Percentiles rank a stretch among this genome's conserved stretches.
Conservation (phyloP, 2,113 vertebrate species). For the Chionodraco myersi region DNA sequence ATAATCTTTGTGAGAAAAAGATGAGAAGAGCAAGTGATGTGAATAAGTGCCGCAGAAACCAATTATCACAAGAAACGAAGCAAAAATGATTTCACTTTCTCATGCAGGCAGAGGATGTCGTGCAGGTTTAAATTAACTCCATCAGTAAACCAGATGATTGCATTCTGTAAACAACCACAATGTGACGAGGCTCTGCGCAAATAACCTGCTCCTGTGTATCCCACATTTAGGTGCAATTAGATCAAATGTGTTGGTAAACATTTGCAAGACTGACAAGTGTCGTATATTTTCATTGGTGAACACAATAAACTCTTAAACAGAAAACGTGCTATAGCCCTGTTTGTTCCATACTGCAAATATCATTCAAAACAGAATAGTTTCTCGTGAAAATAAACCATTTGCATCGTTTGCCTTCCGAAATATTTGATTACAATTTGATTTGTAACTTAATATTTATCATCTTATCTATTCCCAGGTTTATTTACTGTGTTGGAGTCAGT, state of each 20-base stretch:
- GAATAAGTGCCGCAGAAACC: slow-evolving; percentile 61
- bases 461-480: not conserved
- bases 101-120: slow-evolving; percentile 58
- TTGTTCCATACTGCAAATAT: slow-evolving; percentile 2
- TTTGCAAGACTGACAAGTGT: slow-evolving; percentile 5
- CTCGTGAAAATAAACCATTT: not conserved
- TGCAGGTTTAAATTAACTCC: slow-evolving; percentile 62
- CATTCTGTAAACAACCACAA: slow-evolving; percentile 49
- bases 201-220: not conserved
- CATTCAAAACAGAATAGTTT: not conserved
- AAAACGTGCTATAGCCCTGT: not conserved
- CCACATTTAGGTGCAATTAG: slow-evolving; percentile 27
- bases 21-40: slow-evolving; percentile 38
- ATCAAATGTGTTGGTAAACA: not conserved
- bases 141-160: slow-evolving; percentile 65
- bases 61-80: slow-evolving; percentile 80
- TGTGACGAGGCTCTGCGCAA: slow-evolving; percentile 39
- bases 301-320: slow-evolving; percentile 4
- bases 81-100: slow-evolving; percentile 73
- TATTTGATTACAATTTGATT: not conserved
- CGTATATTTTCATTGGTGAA: not conserved
- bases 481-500: slow-evolving; percentile 16
- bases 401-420: slow-evolving; percentile 17
- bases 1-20: slow-evolving; percentile 27
- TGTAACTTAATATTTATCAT: not conserved